These are phyloP conservation scores for Dicentrarchus labrax DNA, from an alignment of 2,113 vertebrate species.

Conservation along the genomic window DNA sequence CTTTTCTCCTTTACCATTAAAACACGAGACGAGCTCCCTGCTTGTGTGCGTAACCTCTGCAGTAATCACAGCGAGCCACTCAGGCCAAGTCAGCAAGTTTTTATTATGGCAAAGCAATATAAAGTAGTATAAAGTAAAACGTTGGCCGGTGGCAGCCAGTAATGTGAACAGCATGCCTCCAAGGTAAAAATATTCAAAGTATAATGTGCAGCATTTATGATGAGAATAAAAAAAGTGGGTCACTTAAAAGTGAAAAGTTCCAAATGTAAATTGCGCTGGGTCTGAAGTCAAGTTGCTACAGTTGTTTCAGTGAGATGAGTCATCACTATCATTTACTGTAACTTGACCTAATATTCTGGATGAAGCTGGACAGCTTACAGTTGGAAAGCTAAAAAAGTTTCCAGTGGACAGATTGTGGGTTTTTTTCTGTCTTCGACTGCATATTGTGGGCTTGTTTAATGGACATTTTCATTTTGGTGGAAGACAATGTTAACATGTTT, in stretches of 20 bases:
- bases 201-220: neutral
- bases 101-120: constrained; percentile 17
- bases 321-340: constrained; percentile 35
- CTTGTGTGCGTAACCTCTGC: neutral
- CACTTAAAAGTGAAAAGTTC: constrained; percentile 22
- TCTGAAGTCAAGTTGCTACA: neutral
- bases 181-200: constrained; percentile 8
- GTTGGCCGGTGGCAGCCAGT: constrained; percentile 7
- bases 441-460: constrained; percentile 10
- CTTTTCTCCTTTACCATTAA: constrained; percentile 17
- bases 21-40: neutral
- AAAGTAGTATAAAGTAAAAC: constrained; percentile 17
- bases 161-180: constrained; percentile 14
- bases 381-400: neutral
- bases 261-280: constrained; percentile 5
- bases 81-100: constrained; percentile 37
- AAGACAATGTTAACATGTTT: neutral
- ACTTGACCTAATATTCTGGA: constrained; percentile 18
- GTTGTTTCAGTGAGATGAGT: constrained; percentile 25
- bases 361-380: constrained; percentile 30
- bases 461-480: constrained; percentile 28
- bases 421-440: constrained; percentile 19
- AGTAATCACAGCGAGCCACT: constrained; percentile 13
- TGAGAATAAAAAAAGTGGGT: constrained; percentile 24
- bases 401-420: neutral